Conservation (phyloP, 2,797 vertebrate species). For the Cichlasoma orientale region DNA sequence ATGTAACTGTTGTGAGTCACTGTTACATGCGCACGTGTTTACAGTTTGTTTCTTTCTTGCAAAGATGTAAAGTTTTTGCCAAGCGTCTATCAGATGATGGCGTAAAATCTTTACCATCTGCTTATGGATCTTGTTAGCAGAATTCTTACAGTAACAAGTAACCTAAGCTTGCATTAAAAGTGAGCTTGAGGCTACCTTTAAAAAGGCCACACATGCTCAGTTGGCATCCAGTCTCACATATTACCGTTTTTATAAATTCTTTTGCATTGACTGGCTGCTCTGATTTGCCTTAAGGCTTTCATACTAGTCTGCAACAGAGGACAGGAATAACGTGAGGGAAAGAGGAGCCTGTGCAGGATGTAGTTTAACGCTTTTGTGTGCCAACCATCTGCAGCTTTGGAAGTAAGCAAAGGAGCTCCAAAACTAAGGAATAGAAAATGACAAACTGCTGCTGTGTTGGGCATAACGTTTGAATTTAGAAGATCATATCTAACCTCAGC, state of each 20-base stretch:
- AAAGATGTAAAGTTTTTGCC: conserved; percentile 32
- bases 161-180: conserved; percentile 30
- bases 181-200: conserved; percentile 30
- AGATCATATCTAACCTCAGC: not conserved
- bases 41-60: conserved; percentile 2
- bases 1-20: not conserved
- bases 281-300: conserved; percentile 19
- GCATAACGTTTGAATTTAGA: conserved; percentile 7
- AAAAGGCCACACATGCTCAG: conserved; percentile 44
- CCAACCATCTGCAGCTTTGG: conserved; percentile 55
- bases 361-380: conserved; percentile 15
- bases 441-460: conserved; percentile 4
- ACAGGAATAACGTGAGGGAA: not conserved
- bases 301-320: conserved; percentile 13
- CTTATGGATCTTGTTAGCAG: conserved; percentile 56
- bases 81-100: conserved; percentile 17
- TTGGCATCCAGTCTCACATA: conserved; percentile 15
- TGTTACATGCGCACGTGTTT: conserved; percentile 15
- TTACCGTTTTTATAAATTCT: conserved; percentile 16
- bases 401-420: conserved; percentile 5
- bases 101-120: conserved; percentile 46
- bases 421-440: not conserved
- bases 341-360: not conserved
- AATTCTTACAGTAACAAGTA: conserved; percentile 52
- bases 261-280: not conserved